These are phyloP conservation scores for Tadarida brasiliensis DNA, from an alignment of 2,797 vertebrate species.

Conservation along the genomic window DNA sequence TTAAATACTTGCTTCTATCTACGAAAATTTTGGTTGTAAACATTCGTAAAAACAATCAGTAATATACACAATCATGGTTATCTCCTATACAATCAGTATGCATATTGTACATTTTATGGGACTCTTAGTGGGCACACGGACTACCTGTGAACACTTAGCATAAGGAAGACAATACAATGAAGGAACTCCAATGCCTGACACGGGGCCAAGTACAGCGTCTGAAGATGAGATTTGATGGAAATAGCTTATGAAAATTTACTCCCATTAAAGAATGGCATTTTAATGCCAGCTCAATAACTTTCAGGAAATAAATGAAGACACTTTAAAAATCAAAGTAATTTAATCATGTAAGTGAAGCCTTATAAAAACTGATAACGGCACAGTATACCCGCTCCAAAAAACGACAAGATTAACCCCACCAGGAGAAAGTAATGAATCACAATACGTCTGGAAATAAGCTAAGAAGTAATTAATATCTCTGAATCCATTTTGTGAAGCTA, in stretches of 20 bases:
- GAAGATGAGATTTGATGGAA: constrained; percentile 45
- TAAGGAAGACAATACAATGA: constrained; percentile 37
- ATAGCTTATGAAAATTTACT: constrained; percentile 70
- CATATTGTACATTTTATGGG: not conserved
- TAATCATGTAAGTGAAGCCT: constrained; percentile 43
- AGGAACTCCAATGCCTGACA: constrained; percentile 41
- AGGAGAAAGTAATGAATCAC: constrained; percentile 65
- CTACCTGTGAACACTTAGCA: not conserved
- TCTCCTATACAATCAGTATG: not conserved
- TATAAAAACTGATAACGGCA: constrained; percentile 61
- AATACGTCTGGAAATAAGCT: constrained; percentile 57
- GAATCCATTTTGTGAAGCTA: constrained; percentile 42
- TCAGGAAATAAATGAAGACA: constrained; percentile 69
- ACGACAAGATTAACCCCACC: constrained; percentile 53
- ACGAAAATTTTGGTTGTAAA: not conserved
- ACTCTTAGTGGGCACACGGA: not conserved
- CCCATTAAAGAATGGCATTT: constrained; percentile 58
- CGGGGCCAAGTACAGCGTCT: constrained; percentile 15
- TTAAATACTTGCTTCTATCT: constrained; percentile 25
- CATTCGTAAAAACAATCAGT: constrained; percentile 36
- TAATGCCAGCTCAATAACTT: constrained; percentile 63
- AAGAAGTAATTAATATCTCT: constrained; percentile 64
- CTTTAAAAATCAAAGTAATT: constrained; percentile 70
- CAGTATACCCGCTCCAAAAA: constrained; percentile 7
- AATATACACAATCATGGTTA: not conserved